A percentile compares a stretch with the other conserved stretches of the same genome.
Evolutionary conservation across 2,888 invertebrate genomes (phyloP).

Genomic region (Sesamia inferens): DNA sequence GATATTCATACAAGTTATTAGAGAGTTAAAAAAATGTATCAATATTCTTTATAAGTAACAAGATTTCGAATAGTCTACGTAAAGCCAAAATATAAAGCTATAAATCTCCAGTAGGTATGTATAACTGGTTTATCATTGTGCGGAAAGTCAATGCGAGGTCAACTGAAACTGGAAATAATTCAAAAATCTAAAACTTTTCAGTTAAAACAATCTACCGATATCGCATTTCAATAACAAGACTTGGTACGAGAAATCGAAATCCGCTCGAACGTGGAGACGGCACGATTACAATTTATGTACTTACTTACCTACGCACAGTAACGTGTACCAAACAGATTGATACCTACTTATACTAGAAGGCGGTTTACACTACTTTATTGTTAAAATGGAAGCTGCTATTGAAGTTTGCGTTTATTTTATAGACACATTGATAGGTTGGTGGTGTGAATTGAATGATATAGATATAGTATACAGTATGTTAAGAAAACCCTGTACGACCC

Average conservation of each 20-base stretch:
- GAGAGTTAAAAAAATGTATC: background rate
- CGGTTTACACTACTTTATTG: slow-evolving; percentile 21
- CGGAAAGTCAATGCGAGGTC: background rate
- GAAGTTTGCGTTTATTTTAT: slow-evolving; percentile 31
- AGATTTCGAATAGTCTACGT: background rate
- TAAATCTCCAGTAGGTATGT: background rate
- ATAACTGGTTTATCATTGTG: background rate
- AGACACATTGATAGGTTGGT: slow-evolving; percentile 8
- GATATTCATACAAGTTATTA: background rate
- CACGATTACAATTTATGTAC: slow-evolving; percentile 29
- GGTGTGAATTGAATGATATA: slow-evolving; percentile 33
- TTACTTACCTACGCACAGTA: background rate
- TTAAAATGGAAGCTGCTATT: slow-evolving; percentile 21
- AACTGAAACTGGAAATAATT: background rate
- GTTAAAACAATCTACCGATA: background rate
- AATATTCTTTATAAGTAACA: background rate
- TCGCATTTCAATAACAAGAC: background rate
- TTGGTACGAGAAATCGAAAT: slow-evolving; percentile 25
- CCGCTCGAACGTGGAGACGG: slow-evolving; percentile 18
- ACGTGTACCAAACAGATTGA: slow-evolving; percentile 35
- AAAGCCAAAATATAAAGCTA: background rate
- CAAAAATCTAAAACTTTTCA: background rate
- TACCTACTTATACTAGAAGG: slow-evolving; percentile 24
- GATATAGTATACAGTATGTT: no score
- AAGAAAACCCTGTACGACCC: no score